Evolutionary conservation across 1,140 invertebrate species (phyloP), one percentile per base, ranked within the genome.

Genomic region (Rhagoletis pomonella): DNA sequence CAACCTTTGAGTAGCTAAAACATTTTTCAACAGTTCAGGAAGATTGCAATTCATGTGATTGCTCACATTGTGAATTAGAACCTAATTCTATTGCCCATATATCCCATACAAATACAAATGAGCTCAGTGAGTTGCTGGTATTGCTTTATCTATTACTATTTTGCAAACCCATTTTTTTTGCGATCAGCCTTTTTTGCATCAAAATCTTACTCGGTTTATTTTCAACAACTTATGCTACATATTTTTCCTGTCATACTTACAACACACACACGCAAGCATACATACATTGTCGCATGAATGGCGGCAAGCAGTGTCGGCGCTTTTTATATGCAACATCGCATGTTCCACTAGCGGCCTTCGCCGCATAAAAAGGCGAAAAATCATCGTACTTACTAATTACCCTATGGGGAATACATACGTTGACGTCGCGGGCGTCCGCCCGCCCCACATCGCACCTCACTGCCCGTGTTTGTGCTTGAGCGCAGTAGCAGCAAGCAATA

Each of bases 351-450:
- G 69, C 65, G 42, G 65, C 65, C 60, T 29, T 29, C 29, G 42
- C 1, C 73, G 7, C 47, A 58, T 81, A 55, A 81, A 55, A 81
- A 81, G 73, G 73, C n/a, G 73, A 50, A 81, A 73, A 81, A 81
- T 58, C 73, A 47, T 58, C n/a, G 73, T 81, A 55, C 47, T 50
- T 81, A 81, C 73, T 81, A 81, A 81, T 81, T 81, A 81, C 73
- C 73, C 73, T 81, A 81, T 81, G 50, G 73, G 73, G 73, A 81
- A 81, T 81, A 81, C 73, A 19, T 3, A 10, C 47, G 73, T 29
- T 9, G 4, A 19, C 73, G 3, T 42, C 73, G 73, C n/a, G 9
- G n/a, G 73, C 73, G 9, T n/a, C 44, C 73, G 42, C 73, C 73
- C 73, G 44, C 47, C 14, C 29, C 29, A 29, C 60, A 17, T 1